A percentile compares a stretch with the other conserved stretches of the same genome.
phyloP scores from a whole-genome alignment of 1,140 invertebrate genomes.

The Apolygus lucorum region DNA sequence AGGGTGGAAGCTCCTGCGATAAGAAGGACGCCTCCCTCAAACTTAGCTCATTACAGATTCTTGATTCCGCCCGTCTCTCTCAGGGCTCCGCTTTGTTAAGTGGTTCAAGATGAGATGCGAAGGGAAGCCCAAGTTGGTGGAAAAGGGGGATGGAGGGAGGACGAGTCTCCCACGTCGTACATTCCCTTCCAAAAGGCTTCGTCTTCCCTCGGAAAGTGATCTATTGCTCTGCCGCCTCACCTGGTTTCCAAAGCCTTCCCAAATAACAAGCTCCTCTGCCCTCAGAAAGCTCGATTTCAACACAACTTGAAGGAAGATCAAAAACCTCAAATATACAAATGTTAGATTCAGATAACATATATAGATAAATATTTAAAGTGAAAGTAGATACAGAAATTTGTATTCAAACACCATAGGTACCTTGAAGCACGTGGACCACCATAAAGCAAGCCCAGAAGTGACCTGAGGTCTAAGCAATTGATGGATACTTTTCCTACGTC shows the following conservation, averaged over 20 bases:
- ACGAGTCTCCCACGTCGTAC: not conserved
- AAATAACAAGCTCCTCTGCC: not conserved
- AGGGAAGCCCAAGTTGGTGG: constrained; percentile 10
- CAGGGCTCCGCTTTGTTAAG: constrained; percentile 25
- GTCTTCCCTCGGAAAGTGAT: not conserved
- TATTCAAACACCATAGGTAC: no score
- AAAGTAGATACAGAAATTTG: no score
- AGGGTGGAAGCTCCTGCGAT: constrained; percentile 14
- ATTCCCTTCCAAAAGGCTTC: constrained; percentile 2
- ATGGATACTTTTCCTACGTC: no score
- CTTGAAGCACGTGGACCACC: no score
- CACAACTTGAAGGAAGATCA: no score
- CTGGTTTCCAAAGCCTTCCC: not conserved
- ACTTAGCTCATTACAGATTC: constrained; percentile 30
- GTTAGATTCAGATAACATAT: no score
- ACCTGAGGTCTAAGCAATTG: no score
- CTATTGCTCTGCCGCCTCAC: not conserved
- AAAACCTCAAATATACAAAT: no score
- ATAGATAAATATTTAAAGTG: no score
- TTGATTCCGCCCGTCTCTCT: constrained; percentile 25
- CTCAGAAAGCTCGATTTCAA: no score
- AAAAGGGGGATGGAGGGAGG: not conserved
- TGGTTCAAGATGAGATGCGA: constrained; percentile 20
- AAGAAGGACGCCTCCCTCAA: constrained; percentile 25
- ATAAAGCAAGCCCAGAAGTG: no score